Evolutionary conservation across 2,797 vertebrate species (phyloP), one percentile per base, ranked within the genome.

Genomic region (Moxostoma hubbsi): DNA sequence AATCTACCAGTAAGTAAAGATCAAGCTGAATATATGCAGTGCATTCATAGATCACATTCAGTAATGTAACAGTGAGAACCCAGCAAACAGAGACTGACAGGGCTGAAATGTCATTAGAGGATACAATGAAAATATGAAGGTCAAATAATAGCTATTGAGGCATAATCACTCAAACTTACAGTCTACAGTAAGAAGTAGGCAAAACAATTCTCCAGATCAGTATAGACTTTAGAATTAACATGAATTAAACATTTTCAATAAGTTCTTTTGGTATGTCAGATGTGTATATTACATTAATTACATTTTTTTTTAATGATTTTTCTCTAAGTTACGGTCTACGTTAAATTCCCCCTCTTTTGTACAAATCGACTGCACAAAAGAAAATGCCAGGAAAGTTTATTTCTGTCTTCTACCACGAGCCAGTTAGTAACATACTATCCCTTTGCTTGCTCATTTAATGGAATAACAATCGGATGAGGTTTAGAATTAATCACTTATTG

Each of bases 301-400:
- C 3, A 16, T n/a, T 24, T 69, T 51, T 24, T 69, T 51, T 50
- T 16, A 7, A 72, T 50, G 16, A 68, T 67, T 79, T 69, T 71
- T 6, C 67, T 73, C 47, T 77, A 51, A 36, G 73, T 43, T 36
- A 57, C 7, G 1, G 18, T 43, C 51, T 47, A n/a, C 72, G 84
- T 75, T 89, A 58, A 51, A 79, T 79, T 80, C 76, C 75, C 84
- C 84, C 80, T 80, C 57, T 89, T 89, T 89, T 91, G 83, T 89
- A 89, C 85, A 90, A 76, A 73, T 58, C 46, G 16, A 73, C 55
- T 45, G 58, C 49, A 15, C 8, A n/a, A 64, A 47, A 81, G 54
- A 45, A 68, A 12, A 77, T 51, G 13, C 46, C 8, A 6, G 9
- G 64, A 15, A 57, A 73, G 0, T 11, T 74, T 51, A 16, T 36